phyloP scores from a whole-genome alignment of 2,797 vertebrate genomes.

The Myotis pilosus region DNA sequence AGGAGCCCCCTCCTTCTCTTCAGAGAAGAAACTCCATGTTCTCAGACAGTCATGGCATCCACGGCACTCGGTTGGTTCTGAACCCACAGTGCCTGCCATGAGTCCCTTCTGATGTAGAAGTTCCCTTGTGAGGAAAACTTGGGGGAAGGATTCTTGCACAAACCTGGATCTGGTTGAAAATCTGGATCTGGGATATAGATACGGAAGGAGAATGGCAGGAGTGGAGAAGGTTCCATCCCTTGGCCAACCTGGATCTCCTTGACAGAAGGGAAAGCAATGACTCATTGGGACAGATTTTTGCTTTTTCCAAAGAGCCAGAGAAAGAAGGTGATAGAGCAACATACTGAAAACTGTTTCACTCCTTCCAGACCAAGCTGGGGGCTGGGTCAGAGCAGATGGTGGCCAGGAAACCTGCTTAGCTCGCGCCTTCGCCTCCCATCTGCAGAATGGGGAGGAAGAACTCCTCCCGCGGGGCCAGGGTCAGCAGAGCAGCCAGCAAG shows the following conservation, averaged over 20 bases:
- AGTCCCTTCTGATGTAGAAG: not conserved
- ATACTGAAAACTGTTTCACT: not conserved
- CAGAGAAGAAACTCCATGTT: not conserved
- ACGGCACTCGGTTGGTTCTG: not conserved
- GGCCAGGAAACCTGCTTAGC: not conserved
- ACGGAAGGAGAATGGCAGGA: not conserved
- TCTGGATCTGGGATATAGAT: not conserved
- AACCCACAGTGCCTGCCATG: not conserved
- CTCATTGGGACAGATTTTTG: not conserved
- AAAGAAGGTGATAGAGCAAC: not conserved
- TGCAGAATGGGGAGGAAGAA: not conserved
- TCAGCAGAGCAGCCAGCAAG: not conserved
- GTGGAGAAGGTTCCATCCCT: not conserved
- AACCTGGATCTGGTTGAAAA: not conserved
- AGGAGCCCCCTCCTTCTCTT: not conserved
- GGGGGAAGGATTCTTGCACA: not conserved
- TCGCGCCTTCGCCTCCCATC: not conserved
- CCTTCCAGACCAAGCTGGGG: not conserved
- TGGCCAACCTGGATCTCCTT: not conserved
- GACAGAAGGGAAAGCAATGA: not conserved
- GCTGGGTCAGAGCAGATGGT: not conserved
- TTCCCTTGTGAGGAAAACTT: not conserved
- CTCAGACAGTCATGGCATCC: not conserved
- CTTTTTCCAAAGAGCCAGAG: constrained; percentile 26
- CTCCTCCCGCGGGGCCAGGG: not conserved